Base-by-base conservation (phyloP, 1,140 invertebrate genomes). In the Tigriopus japonicus region DNA sequence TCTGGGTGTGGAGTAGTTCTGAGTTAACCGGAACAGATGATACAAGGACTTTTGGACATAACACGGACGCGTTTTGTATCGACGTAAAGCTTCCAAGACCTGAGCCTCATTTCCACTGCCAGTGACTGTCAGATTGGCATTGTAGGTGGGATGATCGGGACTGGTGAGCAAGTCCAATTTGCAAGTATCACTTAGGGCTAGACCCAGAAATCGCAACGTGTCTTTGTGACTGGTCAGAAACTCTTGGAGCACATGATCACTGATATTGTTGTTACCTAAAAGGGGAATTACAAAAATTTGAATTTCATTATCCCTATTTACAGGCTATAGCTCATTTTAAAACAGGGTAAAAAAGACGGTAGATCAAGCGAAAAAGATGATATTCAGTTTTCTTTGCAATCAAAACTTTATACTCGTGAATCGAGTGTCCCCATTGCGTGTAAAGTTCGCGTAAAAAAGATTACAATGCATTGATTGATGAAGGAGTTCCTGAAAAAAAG, bases 41-140 rank as follows among this genome's bases (percentile, higher is more conserved):
- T 82, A 84, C 14, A 85, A 69, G 60, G 81, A 80, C 68, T 82
- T 84, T 68, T 85, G 82, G 7, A 85, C 76, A 67, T 81, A 85
- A 53, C 75, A 70, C 24, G 76, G 73, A 43, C 81, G 74, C 24
- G 72, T 71, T 1, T 73, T 71, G 66, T 86, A 84, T 56, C 78
- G 74, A 64, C 73, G 73, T n/a, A 86, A 71, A 40, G 75, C 74
- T 66, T 81, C 78, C 62, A 83, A 66, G 56, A 83, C 75, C 74
- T 82, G 81, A 23, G 71, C 68, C 66, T 82, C 79, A 58, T 72
- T 76, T 14, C 76, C 80, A 56, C 75, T 78, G 28, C 81, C 81
- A 62, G 78, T 77, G 6, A 83, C 74, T 79, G 81, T 63, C 45
- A 71, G 66, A 55, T 52, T 35, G 28, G 28, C 28, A 9, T 35